Base-by-base conservation (phyloP, 2,888 invertebrate genomes). In the Bruchidius siliquastri region DNA sequence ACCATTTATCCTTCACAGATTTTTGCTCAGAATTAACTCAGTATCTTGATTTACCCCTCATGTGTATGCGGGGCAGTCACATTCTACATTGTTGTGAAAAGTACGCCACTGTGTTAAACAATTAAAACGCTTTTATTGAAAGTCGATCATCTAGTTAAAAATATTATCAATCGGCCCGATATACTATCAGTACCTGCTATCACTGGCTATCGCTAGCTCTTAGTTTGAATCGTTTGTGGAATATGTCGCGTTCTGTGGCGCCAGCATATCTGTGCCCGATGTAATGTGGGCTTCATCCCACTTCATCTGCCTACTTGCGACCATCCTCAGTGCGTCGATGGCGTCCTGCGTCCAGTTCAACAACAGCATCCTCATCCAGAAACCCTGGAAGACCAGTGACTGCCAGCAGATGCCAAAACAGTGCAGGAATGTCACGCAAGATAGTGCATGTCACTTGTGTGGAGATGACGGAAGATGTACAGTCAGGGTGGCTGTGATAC, bases 401-500 rank as follows among this genome's bases (percentile, higher is more conserved):
- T 71, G 71, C 49, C 49, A 49, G 18, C 6, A 4, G 6, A 49
- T 49, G 49, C 49, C 49, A 13, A 49, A 13, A 74, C 75, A 6
- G 72, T 80, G 69, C 76, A 77, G 20, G 72, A 76, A 66, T 71
- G 69, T 20, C 80, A 80, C 22, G 66, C 72, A 26, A 13, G 49
- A 49, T n/a, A 76, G 74, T 49, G 72, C 73, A 67, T 79, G 78
- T 49, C 69, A 70, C n/a, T 74, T 77, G 22, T 79, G 80, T 70
- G 75, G 78, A 22, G 89, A 88, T 76, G 81, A 86, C 67, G 88
- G 88, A 4, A 84, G 82, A 4, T 94, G 94, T 82, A 89, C 89
- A 69, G 88, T 94, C 68, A 88, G 91, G 72, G 91, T 92, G 0
- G 91, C 92, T 0, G 87, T 94, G 21, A 85, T 94, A 76, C 84